A percentile compares a stretch with the other conserved stretches of the same genome.
These are phyloP conservation scores for Asteroscopus sphinx DNA, from an alignment of 2,888 invertebrate species.

Conservation along the genomic window DNA sequence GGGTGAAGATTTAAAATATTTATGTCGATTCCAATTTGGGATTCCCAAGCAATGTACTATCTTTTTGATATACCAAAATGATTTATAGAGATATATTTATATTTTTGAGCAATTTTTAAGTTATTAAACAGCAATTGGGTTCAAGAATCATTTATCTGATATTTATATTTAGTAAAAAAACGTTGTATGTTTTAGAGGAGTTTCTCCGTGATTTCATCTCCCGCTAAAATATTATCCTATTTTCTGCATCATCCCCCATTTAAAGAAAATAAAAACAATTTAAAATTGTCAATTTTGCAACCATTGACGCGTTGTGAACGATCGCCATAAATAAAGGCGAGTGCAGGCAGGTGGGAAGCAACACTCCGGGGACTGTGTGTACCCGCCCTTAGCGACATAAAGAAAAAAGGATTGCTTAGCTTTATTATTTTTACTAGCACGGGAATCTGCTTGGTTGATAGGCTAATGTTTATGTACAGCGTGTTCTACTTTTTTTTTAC, in stretches of 20 bases:
- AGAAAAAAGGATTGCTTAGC: conserved; percentile 83
- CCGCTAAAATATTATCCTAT: conserved; percentile 30
- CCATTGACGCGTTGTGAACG: conserved; percentile 77
- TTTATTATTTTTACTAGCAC: conserved; percentile 85
- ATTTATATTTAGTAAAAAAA: too few relatives aligned
- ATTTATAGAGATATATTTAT: too few relatives aligned
- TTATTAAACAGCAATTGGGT: too few relatives aligned
- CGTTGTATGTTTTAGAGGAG: not conserved
- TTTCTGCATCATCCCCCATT: conserved; percentile 40
- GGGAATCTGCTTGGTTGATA: conserved; percentile 69
- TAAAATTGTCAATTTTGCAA: conserved; percentile 69
- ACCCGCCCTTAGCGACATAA: conserved; percentile 75
- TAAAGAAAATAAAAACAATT: conserved; percentile 52
- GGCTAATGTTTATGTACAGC: conserved; percentile 62
- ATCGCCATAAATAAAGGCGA: conserved; percentile 78
- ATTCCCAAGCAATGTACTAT: too few relatives aligned
- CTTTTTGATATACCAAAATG: too few relatives aligned
- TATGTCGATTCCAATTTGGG: too few relatives aligned
- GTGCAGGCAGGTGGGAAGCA: conserved; percentile 78
- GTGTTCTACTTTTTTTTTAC: conserved; percentile 32
- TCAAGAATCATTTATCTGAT: too few relatives aligned
- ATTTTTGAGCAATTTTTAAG: too few relatives aligned
- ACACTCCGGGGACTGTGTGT: conserved; percentile 76
- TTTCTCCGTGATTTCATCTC: conserved; percentile 6
- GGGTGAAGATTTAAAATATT: too few relatives aligned